Percentiles rank a stretch among this genome's conserved stretches.
Conservation (phyloP, 2,888 invertebrate species). For the Melikaiella ostensackeni region DNA sequence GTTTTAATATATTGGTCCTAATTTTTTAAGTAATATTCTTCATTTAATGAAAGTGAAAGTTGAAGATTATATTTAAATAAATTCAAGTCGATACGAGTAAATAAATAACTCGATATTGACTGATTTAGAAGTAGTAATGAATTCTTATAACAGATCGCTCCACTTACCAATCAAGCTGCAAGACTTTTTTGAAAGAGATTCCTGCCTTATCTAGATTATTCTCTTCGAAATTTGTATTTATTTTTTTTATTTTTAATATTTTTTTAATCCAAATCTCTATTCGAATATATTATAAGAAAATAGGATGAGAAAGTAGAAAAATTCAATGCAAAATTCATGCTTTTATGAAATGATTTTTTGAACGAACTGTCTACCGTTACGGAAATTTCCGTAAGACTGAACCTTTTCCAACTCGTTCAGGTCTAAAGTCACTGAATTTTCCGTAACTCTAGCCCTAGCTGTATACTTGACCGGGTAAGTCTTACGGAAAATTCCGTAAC, state of each 20-base stretch:
- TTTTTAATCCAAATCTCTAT: too few relatives aligned
- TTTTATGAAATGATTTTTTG: too few relatives aligned
- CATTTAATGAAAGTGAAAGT: not conserved
- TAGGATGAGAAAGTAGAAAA: too few relatives aligned
- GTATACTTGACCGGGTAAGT: too few relatives aligned
- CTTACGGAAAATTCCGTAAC: too few relatives aligned
- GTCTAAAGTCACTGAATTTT: too few relatives aligned
- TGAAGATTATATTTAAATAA: not conserved
- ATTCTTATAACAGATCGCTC: constrained; percentile 15
- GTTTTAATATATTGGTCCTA: not conserved
- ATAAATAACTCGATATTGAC: not conserved
- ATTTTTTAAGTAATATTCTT: not conserved
- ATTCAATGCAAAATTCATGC: too few relatives aligned
- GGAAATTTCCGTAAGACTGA: too few relatives aligned
- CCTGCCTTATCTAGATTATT: not conserved
- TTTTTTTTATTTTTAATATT: too few relatives aligned
- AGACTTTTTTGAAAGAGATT: not conserved
- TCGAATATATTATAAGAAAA: not conserved
- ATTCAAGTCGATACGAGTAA: not conserved
- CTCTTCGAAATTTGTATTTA: not conserved
- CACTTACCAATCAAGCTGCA: not conserved
- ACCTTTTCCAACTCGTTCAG: too few relatives aligned
- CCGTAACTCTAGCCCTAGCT: too few relatives aligned
- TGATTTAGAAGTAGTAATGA: not conserved
- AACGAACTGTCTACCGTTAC: too few relatives aligned